phyloP scores from a whole-genome alignment of 2,888 invertebrate species.

The Ceratothoa steindachneri region DNA sequence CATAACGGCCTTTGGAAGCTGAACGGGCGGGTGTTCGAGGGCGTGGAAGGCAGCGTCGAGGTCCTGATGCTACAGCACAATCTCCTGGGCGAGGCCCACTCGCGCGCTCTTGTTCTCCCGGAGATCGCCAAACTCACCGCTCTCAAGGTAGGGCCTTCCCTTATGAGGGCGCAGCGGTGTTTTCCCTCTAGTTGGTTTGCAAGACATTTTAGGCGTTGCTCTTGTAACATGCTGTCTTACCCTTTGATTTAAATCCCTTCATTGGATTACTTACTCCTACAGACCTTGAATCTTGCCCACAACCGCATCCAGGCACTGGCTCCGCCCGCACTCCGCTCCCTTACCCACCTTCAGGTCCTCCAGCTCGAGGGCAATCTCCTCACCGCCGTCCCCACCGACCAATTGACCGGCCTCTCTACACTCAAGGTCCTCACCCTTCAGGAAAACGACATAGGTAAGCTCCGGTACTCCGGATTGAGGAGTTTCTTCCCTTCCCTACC shows the following conservation, averaged over 20 bases:
- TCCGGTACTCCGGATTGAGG: too few species aligned
- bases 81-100: constrained; percentile 79
- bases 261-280: too few species aligned
- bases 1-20: constrained; percentile 73
- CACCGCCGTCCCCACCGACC: constrained; percentile 68
- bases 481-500: neutral
- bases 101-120: constrained; percentile 82
- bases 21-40: constrained; percentile 69
- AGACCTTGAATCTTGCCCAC: constrained; percentile 67
- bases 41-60: constrained; percentile 64
- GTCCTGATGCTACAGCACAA: constrained; percentile 72
- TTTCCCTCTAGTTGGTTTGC: neutral
- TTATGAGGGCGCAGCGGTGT: neutral
- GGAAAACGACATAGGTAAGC: constrained; percentile 75
- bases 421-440: constrained; percentile 69
- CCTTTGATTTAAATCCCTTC: neutral
- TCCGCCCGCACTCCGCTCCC: constrained; percentile 79
- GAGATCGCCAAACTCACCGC: constrained; percentile 74
- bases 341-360: constrained; percentile 71
- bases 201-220: neutral
- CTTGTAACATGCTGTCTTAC: neutral
- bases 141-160: constrained; percentile 58
- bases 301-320: constrained; percentile 78
- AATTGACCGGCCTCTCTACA: constrained; percentile 73
- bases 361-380: constrained; percentile 76